Base-by-base conservation (phyloP, 2,113 vertebrate species). In the Ifrita kowaldi region DNA sequence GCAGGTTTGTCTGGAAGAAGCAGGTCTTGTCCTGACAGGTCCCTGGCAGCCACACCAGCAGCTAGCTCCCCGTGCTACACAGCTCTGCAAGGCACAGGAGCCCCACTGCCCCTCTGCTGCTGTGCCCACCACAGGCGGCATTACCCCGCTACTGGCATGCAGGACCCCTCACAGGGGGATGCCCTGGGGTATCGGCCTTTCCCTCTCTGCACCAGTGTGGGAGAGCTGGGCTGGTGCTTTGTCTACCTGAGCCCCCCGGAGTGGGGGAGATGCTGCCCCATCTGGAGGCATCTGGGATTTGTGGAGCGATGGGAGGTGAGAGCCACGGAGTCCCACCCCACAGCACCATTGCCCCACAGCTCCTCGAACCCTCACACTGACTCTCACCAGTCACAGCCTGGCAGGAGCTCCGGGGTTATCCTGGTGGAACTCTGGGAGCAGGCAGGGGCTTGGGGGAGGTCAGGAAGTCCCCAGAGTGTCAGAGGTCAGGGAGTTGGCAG, bases 1-100 rank as follows among this genome's bases (percentile, higher is more conserved):
- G 96, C 96, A 96, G 95, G 96, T 96, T 96, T 93, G 96, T 96
- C 96, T 96, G 96, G 96, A 96, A 95, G 80, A 92, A 91, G 96
- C 94, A 93, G 95, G 89, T 97, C 96, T 62, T 97, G 97, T 96
- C 89, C 94, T 67, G 94, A 97, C 97, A 97, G 81, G 95, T 92
- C 92, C n/a, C 53, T 95, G 83, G 93, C 86, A 96, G 86, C 86
- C 37, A 42, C 75, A 88, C 53, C 63, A 9, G 23, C 62, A 83
- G 71, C 79, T 37, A 49, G 79, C 67, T 94, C 68, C 59, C 49
- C 0, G 0, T 32, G 67, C 52, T 2, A 5, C 79, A 8, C 42
- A 55, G 69, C 62, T 41, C 39, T 47, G 59, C 7, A 2, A 50
- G 84, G 59, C 4, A 7, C 63, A 22, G 85, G 75, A 85, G 60